Percentiles rank a stretch among this genome's conserved stretches.
phyloP scores from a whole-genome alignment of 2,113 vertebrate genomes.

The Corythornis vintsioides region DNA sequence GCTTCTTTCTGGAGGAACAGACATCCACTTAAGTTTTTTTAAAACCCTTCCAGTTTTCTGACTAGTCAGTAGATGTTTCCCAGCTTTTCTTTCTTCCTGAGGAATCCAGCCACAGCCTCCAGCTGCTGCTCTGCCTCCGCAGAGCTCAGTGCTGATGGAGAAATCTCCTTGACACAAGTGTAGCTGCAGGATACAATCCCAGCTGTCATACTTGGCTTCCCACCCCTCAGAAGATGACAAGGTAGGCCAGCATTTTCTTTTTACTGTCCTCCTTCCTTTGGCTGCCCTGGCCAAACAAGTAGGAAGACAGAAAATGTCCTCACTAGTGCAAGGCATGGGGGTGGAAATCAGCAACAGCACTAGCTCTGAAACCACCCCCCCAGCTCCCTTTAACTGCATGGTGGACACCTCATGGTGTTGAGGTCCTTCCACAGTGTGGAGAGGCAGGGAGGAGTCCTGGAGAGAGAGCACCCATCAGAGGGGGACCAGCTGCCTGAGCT shows the following conservation, averaged over 20 bases:
- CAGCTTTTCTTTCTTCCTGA: conserved; percentile 69
- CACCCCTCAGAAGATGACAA: neutral
- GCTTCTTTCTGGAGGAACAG: conserved; percentile 60
- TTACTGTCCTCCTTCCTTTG: neutral
- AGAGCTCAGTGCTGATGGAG: neutral
- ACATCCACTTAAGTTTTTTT: conserved; percentile 18
- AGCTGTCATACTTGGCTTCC: neutral
- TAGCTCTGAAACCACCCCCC: neutral
- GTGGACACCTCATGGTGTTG: neutral
- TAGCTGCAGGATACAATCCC: neutral
- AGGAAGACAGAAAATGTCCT: neutral
- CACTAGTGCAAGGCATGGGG: neutral
- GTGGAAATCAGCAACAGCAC: neutral
- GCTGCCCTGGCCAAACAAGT: neutral
- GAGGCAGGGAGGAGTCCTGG: neutral
- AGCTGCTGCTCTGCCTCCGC: neutral
- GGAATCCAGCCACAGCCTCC: conserved; percentile 27
- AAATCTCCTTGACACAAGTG: neutral
- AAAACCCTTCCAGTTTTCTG: neutral
- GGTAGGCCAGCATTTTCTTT: neutral
- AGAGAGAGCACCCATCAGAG: neutral
- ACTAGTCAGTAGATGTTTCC: conserved; percentile 5
- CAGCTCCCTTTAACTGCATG: neutral
- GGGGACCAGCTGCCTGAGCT: neutral
- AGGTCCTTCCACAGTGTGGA: neutral